A percentile compares a stretch with the other conserved stretches of the same genome.
phyloP scores from a whole-genome alignment of 2,888 invertebrate genomes.

The Ennomos fuscantarius region DNA sequence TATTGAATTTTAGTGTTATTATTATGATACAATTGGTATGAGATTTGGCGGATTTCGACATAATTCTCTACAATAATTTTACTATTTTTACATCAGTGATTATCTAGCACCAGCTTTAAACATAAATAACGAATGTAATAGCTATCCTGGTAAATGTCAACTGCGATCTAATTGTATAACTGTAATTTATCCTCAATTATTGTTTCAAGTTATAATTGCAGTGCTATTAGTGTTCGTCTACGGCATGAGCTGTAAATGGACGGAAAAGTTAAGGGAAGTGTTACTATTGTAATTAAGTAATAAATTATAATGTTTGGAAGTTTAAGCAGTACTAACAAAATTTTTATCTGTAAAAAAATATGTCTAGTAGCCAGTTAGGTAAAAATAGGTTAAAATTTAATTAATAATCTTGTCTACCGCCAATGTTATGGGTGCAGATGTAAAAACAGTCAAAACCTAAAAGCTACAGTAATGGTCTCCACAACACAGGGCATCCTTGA shows the following conservation, averaged over 20 bases:
- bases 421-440: too few species aligned
- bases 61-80: too few species aligned
- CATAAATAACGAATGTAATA: slow-evolving; percentile 45
- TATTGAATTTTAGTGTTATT: too few species aligned
- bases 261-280: slow-evolving; percentile 2
- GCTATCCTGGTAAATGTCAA: slow-evolving; percentile 46
- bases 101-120: slow-evolving; percentile 37
- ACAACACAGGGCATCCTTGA: too few species aligned
- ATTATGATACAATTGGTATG: not conserved
- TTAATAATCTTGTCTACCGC: too few species aligned
- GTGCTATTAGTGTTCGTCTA: slow-evolving; percentile 19
- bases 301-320: too few species aligned
- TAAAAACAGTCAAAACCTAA: too few species aligned
- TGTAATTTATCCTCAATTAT: slow-evolving; percentile 49
- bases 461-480: too few species aligned
- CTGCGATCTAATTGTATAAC: slow-evolving; percentile 41
- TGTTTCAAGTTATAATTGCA: slow-evolving; percentile 23
- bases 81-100: not conserved
- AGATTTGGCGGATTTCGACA: not conserved
- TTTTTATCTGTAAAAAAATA: too few species aligned
- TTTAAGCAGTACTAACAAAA: too few species aligned
- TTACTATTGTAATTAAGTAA: not conserved
- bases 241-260: slow-evolving; percentile 5
- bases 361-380: too few species aligned
- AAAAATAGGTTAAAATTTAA: too few species aligned